Conservation (phyloP, 2,797 vertebrate genomes). For the Poeciliopsis paucimaculata region DNA sequence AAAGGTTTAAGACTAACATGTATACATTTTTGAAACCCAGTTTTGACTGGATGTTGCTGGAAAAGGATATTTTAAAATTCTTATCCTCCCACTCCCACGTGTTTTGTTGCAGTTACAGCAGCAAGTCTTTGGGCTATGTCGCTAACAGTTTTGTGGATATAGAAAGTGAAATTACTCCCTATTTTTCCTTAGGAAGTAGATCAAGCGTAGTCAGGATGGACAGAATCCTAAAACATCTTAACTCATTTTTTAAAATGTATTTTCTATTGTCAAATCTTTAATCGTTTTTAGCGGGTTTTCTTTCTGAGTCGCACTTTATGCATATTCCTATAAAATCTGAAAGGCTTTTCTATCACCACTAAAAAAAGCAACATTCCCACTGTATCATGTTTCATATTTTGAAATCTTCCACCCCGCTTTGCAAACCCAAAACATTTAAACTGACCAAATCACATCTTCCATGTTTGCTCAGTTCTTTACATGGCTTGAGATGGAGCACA, state of each 20-base stretch:
- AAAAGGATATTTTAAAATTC: too few species aligned
- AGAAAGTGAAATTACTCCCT: neutral
- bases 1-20: neutral
- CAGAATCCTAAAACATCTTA: too few species aligned
- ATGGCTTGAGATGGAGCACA: neutral
- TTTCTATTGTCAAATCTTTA: neutral
- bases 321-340: neutral
- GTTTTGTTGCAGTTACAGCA: neutral
- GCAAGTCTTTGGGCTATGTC: neutral
- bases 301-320: neutral
- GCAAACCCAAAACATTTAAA: neutral
- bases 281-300: neutral
- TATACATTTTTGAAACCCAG: too few species aligned
- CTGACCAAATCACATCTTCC: neutral
- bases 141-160: too few species aligned
- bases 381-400: neutral
- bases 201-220: neutral
- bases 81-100: neutral
- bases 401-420: neutral
- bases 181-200: neutral
- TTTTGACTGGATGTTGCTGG: too few species aligned
- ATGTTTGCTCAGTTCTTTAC: neutral
- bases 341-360: neutral
- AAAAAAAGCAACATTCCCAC: neutral
- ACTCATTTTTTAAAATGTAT: neutral